A percentile compares a stretch with the other conserved stretches of the same genome.
Conservation (phyloP, 1,140 invertebrate species). For the Lysiphlebus fabarum region DNA sequence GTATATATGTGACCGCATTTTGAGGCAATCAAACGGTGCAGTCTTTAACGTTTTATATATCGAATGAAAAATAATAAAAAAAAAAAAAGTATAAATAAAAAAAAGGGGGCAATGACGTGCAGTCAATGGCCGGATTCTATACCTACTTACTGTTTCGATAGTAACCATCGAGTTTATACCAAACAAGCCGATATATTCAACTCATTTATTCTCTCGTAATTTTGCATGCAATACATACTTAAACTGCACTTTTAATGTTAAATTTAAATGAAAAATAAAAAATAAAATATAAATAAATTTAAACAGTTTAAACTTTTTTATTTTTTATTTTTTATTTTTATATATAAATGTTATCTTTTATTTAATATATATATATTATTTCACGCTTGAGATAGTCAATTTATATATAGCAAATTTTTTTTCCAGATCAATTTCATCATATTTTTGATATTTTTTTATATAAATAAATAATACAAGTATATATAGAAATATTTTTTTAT, state of each 20-base stretch:
- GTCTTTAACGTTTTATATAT: not conserved
- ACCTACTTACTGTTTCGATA: conserved; percentile 24
- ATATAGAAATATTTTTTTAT: too few species aligned
- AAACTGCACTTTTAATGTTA: conserved; percentile 1
- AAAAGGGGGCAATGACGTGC: conserved; percentile 8
- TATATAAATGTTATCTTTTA: not conserved
- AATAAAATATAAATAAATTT: not conserved
- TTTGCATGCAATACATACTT: not conserved
- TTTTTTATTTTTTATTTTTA: not conserved
- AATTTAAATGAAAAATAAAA: not conserved
- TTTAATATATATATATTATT: too few species aligned
- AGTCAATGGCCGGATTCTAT: conserved; percentile 22
- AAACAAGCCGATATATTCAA: conserved; percentile 15
- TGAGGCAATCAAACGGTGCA: too few species aligned
- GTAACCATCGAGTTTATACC: conserved; percentile 24
- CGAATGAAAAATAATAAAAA: not conserved
- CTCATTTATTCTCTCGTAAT: not conserved
- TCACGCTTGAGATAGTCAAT: not conserved
- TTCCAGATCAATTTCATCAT: too few species aligned
- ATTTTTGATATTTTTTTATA: too few species aligned
- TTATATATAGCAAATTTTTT: too few species aligned
- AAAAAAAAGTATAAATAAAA: not conserved
- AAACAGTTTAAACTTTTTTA: not conserved
- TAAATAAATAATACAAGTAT: too few species aligned
- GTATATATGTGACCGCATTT: too few species aligned